These are phyloP conservation scores for Hemaris fuciformis DNA, from an alignment of 2,888 invertebrate species.

Conservation along the genomic window DNA sequence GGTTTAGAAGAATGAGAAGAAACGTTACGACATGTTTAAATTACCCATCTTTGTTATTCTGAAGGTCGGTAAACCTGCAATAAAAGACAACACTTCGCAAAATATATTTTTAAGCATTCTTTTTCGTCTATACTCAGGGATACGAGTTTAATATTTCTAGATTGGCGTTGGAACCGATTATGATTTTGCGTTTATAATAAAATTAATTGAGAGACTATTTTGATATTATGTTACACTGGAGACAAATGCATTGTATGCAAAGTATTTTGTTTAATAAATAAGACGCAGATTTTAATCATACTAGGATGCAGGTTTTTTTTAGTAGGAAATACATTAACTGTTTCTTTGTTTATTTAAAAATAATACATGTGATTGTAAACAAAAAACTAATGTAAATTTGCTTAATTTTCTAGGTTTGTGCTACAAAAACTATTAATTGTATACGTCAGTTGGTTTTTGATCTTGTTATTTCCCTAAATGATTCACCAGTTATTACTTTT, in stretches of 20 bases:
- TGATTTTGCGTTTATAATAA: too few species aligned
- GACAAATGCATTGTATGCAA: too few species aligned
- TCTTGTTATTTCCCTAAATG: too few species aligned
- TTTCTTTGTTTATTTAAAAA: not conserved
- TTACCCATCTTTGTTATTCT: conserved; percentile 9
- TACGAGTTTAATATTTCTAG: too few species aligned
- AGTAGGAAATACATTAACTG: not conserved
- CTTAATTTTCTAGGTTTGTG: not conserved
- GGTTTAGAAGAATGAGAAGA: conserved; percentile 1
- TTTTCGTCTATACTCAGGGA: not conserved
- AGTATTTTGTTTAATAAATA: too few species aligned
- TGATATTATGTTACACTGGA: not conserved
- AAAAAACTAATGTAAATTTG: not conserved
- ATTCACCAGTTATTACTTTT: too few species aligned
- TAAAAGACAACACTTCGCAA: not conserved
- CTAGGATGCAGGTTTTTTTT: not conserved
- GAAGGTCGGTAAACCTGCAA: not conserved
- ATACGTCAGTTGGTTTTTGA: too few species aligned
- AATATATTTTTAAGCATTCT: not conserved
- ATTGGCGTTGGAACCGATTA: too few species aligned
- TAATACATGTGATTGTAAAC: not conserved
- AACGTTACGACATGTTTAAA: not conserved
- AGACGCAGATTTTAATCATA: too few species aligned
- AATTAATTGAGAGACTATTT: too few species aligned
- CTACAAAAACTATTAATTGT: not conserved